Evolutionary conservation across 2,113 vertebrate species (phyloP), one percentile per base, ranked within the genome.

Genomic region (Crotalus viridis): DNA sequence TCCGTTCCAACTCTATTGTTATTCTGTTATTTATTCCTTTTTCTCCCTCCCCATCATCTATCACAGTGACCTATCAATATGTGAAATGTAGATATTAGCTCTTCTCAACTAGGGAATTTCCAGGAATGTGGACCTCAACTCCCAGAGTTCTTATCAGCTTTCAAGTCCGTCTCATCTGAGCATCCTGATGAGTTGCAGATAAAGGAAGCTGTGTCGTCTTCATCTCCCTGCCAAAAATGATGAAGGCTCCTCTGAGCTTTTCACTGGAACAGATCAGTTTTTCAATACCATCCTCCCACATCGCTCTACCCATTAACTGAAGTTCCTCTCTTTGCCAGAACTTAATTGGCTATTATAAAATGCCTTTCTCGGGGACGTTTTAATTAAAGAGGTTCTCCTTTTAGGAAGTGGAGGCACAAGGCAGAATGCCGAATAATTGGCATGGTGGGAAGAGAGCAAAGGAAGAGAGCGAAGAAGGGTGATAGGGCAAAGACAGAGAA

Each of bases 311-410:
- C 90, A 6, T 94, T 93, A 95, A 94, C 94, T 92, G 89, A 92
- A 92, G 94, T 93, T 91, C 85, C 91, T 92, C 94, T 93, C 81
- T 94, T 96, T 93, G 90, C 92, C 93, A 92, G 91, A 19, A 94
- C 92, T 85, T 93, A 96, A 96, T 96, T 96, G 95, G 94, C 94
- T 90, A 54, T 87, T 94, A 94, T 93, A 92, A 93, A 91, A 74
- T 94, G 91, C 91, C 92, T 95, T 97, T 94, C 93, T 89, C 52
- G 91, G 92, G 92, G 95, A 95, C 64, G 88, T 54, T 94, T 95
- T 95, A 95, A 96, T 96, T 95, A 91, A 96, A 92, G 94, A 19
- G 4, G 51, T 55, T 19, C 74, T 88, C 69, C 89, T 94, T 22
- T 90, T 89, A 0, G 0, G 94, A 95, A 95, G 95, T 94, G 74